phyloP scores from a whole-genome alignment of 2,113 vertebrate genomes.

The Gymnocephalus cernua region DNA sequence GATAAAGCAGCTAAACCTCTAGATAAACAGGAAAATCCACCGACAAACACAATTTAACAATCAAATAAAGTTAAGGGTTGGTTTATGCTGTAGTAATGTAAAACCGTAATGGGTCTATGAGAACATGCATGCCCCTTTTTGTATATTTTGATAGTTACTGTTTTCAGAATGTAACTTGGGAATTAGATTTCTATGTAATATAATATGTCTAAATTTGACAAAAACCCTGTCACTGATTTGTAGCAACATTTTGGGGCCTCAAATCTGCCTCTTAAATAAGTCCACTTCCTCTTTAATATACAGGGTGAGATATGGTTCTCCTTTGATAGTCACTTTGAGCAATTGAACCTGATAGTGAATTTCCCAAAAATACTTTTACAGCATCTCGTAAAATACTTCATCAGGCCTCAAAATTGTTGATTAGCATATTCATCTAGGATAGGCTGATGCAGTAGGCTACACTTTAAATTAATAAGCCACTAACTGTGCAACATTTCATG shows the following conservation, averaged over 20 bases:
- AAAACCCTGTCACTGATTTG: conserved; percentile 3
- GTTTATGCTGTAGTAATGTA: neutral
- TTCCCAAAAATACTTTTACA: conserved; percentile 77
- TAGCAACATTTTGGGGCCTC: conserved; percentile 10
- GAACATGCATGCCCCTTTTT: neutral
- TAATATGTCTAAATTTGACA: conserved; percentile 1
- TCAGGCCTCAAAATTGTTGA: conserved; percentile 78
- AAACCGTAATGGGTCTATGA: neutral
- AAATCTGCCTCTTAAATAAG: conserved; percentile 50
- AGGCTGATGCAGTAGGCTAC: conserved; percentile 62
- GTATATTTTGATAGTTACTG: neutral
- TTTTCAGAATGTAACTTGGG: neutral
- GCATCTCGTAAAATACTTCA: conserved; percentile 75
- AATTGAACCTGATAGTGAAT: conserved; percentile 77
- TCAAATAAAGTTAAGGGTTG: neutral
- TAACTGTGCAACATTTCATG: conserved; percentile 74
- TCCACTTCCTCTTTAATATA: conserved; percentile 60
- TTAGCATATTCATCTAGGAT: conserved; percentile 78
- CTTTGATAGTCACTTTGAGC: conserved; percentile 69
- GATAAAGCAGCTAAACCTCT: neutral
- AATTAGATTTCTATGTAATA: conserved; percentile 5
- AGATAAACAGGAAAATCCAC: neutral
- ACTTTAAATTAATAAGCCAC: conserved; percentile 80
- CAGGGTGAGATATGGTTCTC: conserved; percentile 55
- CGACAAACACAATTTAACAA: neutral